These are phyloP conservation scores for Terrapene triunguis DNA, from an alignment of 2,113 vertebrate species.

Conservation along the genomic window DNA sequence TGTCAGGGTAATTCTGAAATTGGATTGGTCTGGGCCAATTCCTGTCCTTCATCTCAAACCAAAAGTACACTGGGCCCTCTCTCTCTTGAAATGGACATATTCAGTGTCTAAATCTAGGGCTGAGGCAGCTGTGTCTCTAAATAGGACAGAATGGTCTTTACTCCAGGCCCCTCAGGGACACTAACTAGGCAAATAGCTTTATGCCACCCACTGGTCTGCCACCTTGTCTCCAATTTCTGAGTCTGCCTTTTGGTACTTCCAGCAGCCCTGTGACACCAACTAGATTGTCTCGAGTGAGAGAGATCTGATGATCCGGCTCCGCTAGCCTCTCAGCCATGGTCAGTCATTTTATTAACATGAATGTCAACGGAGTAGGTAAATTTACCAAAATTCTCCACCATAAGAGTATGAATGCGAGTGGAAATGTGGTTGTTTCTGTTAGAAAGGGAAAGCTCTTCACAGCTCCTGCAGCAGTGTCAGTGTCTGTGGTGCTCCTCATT, in stretches of 20 bases:
- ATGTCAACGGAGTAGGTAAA: not conserved
- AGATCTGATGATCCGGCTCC: not conserved
- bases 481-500: not conserved
- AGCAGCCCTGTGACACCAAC: not conserved
- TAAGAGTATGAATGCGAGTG: not conserved
- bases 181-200: conserved; percentile 26
- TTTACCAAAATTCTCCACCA: not conserved
- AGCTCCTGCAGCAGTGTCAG: not conserved
- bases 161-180: conserved; percentile 4
- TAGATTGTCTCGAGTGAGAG: not conserved
- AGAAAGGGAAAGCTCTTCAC: not conserved
- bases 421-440: not conserved
- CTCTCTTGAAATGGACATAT: conserved; percentile 4
- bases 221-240: conserved; percentile 13
- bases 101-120: not conserved
- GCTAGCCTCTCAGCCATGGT: not conserved
- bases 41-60: not conserved
- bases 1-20: not conserved
- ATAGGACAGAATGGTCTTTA: not conserved
- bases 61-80: not conserved
- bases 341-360: rapidly evolving
- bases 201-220: not conserved
- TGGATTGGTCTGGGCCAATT: not conserved
- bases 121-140: conserved; percentile 23
- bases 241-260: not conserved